Evolutionary conservation across 2,888 invertebrate genomes (phyloP).

Genomic region (Cephus nigrinus): DNA sequence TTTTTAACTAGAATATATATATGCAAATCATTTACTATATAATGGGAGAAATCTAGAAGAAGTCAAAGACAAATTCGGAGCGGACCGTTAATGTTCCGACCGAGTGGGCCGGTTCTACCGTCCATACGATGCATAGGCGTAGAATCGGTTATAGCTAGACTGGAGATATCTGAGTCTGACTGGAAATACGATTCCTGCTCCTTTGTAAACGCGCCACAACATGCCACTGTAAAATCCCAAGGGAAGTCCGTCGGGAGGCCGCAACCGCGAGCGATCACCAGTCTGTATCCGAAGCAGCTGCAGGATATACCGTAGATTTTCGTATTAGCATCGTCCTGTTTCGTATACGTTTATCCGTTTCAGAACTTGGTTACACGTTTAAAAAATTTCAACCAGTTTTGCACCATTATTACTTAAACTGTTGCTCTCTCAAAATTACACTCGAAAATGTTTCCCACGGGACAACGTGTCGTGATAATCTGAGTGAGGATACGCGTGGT

Average conservation of each 20-base stretch:
- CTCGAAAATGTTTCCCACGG: neutral
- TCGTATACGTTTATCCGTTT: neutral
- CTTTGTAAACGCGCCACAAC: neutral
- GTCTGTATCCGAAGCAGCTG: constrained; percentile 2
- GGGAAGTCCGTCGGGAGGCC: neutral
- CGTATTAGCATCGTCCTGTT: neutral
- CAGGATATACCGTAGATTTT: neutral
- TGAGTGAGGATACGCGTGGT: neutral
- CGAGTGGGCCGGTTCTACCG: neutral
- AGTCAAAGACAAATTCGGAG: neutral
- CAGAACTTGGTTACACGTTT: neutral
- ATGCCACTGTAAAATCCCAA: neutral
- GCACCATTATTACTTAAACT: neutral
- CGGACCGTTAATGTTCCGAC: neutral
- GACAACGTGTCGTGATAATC: neutral
- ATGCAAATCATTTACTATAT: neutral
- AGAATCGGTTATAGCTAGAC: neutral
- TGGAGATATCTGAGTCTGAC: neutral
- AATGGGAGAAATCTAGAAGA: neutral
- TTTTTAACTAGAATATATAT: neutral
- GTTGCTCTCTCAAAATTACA: neutral
- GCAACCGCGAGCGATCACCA: neutral
- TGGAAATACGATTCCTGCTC: constrained; percentile 3
- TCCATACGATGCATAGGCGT: neutral
- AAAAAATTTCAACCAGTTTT: neutral